phyloP scores from a whole-genome alignment of 2,888 invertebrate species.

The Salticus scenicus region DNA sequence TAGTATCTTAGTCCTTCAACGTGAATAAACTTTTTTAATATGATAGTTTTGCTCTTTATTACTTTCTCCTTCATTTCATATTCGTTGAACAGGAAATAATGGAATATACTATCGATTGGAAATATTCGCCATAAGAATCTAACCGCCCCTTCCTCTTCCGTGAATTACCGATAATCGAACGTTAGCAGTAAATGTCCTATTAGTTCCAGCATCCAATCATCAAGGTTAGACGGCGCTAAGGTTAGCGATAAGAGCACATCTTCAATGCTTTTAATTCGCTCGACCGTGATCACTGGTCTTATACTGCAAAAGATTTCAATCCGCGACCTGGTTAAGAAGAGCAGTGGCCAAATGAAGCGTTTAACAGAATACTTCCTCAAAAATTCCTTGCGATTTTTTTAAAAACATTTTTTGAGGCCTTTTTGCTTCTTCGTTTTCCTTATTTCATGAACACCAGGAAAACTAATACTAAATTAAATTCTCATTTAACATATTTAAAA shows the following conservation, averaged over 20 bases:
- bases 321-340: neutral
- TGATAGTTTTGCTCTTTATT: too few species aligned
- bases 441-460: too few species aligned
- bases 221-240: conserved; percentile 6
- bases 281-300: neutral
- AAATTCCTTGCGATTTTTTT: neutral
- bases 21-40: too few species aligned
- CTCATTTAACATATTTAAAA: too few species aligned
- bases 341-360: neutral
- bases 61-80: too few species aligned
- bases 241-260: neutral
- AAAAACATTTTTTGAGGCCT: neutral
- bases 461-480: too few species aligned
- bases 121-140: too few species aligned
- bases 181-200: neutral
- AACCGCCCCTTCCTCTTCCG: neutral
- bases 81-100: too few species aligned
- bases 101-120: too few species aligned
- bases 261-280: conserved; percentile 7
- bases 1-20: too few species aligned
- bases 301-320: neutral
- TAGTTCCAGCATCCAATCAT: conserved; percentile 21
- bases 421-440: neutral
- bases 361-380: neutral
- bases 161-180: neutral